Base-by-base conservation (phyloP, 2,113 vertebrate species). In the Empidonax traillii region DNA sequence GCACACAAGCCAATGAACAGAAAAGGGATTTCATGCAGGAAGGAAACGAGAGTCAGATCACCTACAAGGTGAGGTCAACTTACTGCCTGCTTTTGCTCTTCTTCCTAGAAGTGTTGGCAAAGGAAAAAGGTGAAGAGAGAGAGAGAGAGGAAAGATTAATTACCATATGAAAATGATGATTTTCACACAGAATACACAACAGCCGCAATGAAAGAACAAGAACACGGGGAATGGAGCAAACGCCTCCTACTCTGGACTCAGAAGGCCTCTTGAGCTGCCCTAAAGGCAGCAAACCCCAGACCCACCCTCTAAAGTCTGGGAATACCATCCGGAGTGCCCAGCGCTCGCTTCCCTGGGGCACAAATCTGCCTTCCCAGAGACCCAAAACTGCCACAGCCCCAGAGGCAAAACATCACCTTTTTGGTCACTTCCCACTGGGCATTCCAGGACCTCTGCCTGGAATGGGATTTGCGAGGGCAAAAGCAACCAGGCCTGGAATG, bases 81-180 rank as follows among this genome's bases (percentile, higher is more conserved):
- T 99, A 99, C 99, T 97, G 98, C 98, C 98, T 99, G 99, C 93
- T 99, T 99, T 97, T 99, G 99, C 94, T 99, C 99, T 98, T 99
- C 99, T 94, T 99, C 99, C 99, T 99, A 75, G 79, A 95, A 43
- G 46, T 46, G 97, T 92, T 61, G 98, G 94, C 94, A 93, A 96
- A 44, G 75, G 82, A 61, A 62, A 96, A 88, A 91, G 84, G 86
- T 71, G 93, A 89, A 97, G 95, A 95, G 89, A 96, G 95, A 98
- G 96, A 96, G 95, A 98, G 96, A 96, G 37, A 67, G 88, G 88
- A 97, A 10, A 95, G 77, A 47, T 98, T 97, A 97, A 90, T 98
- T 22, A 65, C 1, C 8, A 2, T 0, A 16, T 5, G 59, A 25
- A 73, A 81, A 47, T 7, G 28, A 0, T 2, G 1, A 13, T 58